Evolutionary conservation across 1,140 invertebrate species (phyloP), one percentile per base, ranked within the genome.

Genomic region (Drosophila orosa): DNA sequence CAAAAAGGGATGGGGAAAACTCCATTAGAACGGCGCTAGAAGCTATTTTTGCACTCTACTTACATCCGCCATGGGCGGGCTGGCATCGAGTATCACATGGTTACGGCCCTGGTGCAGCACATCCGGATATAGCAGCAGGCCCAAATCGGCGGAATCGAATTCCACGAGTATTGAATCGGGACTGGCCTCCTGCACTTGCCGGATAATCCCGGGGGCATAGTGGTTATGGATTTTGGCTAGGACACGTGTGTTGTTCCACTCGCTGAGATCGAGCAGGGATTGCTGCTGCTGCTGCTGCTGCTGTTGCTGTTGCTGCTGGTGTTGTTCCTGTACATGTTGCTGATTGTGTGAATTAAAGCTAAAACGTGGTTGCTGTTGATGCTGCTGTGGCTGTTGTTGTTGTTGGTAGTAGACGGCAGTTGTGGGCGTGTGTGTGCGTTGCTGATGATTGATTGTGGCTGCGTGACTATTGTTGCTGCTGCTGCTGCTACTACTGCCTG

Each of bases 51-150:
- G 17, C 2, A 13, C 19, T 25, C 5, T 39, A 82, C 83, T 81
- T 81, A 92, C 91, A 84, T 92, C 90, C 22, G 90, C 95, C 58
- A 96, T 94, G 77, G 96, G 95, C 33, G 98, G 98, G 92, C 97
- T 96, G 74, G 98, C 97, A 92, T 99, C 98, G 92, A 97, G 95
- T 79, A 99, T 98, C 78, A 99, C 95, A 92, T 98, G 96, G 92
- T 95, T 96, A 90, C 96, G 96, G 77, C 96, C 95, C 74, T 94
- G 93, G 82, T 95, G 95, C 80, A 98, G 94, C 62, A 96, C 94
- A 92, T 96, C 95, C 91, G 92, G 93, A 84, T 95, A 95, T 39
- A 93, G 92, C 58, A 93, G 92, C 22, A 93, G 93, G 15, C 84
- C 79, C 66, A 93, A 93, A 47, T 94, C 94, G 60, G 94, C 93